Conservation (phyloP, 2,888 invertebrate genomes). For the Sminthurides aquaticus region DNA sequence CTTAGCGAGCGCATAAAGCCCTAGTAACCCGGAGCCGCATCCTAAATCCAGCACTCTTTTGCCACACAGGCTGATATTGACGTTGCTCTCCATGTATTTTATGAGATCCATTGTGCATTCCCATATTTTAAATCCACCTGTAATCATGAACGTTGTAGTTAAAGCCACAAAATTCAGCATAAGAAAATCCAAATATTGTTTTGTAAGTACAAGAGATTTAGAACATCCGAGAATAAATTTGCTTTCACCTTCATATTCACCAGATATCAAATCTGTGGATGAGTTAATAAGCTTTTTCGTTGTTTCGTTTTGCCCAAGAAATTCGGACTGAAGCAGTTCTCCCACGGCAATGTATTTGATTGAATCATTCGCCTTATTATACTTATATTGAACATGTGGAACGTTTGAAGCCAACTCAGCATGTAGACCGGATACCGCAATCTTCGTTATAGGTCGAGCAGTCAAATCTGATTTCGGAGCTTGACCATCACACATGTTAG, state of each 20-base stretch:
- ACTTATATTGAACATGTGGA: not conserved
- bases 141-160: conserved; percentile 9
- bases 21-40: conserved; percentile 83
- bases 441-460: conserved; percentile 6
- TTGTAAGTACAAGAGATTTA: too few relatives aligned
- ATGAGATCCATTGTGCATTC: conserved; percentile 81
- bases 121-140: conserved; percentile 93
- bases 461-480: not conserved
- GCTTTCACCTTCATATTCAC: conserved; percentile 41
- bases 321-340: conserved; percentile 17
- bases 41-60: conserved; percentile 76
- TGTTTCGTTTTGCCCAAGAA: conserved; percentile 18
- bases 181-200: too few relatives aligned
- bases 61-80: conserved; percentile 43
- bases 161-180: too few relatives aligned
- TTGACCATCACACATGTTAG: not conserved
- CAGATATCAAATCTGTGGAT: conserved; percentile 34
- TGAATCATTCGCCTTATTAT: not conserved
- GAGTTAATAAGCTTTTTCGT: conserved; percentile 29
- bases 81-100: conserved; percentile 55
- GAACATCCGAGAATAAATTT: too few relatives aligned
- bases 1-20: conserved; percentile 64
- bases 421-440: conserved; percentile 14
- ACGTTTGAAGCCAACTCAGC: conserved; percentile 9
- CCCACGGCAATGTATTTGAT: conserved; percentile 25